Percentiles rank a stretch among this genome's conserved stretches.
Conservation (phyloP, 1,140 invertebrate species). For the Pseudomyrmex cubaensis region DNA sequence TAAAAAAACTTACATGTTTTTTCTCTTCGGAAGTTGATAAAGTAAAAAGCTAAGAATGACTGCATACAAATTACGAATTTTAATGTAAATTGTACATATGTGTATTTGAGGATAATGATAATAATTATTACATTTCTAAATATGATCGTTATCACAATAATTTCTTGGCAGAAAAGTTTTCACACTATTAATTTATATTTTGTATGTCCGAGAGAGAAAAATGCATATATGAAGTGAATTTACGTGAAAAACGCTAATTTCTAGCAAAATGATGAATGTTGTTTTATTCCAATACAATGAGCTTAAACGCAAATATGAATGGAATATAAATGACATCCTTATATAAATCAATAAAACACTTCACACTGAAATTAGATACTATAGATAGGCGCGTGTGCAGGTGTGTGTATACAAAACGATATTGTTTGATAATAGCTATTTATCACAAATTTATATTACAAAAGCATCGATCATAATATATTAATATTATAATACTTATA, state of each 20-base stretch:
- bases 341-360: constrained; percentile 12
- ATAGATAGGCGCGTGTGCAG: background rate
- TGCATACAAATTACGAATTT: constrained; percentile 32
- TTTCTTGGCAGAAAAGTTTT: constrained; percentile 28
- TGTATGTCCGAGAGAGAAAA: background rate
- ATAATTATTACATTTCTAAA: constrained; percentile 19
- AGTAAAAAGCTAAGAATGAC: constrained; percentile 29
- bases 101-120: background rate
- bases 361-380: constrained; percentile 15
- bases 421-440: constrained; percentile 47
- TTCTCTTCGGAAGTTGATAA: constrained; percentile 27
- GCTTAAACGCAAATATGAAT: background rate
- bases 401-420: constrained; percentile 38
- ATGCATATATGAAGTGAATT: background rate
- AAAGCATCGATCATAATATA: constrained; percentile 55
- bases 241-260: background rate
- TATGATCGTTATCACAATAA: constrained; percentile 53
- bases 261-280: background rate
- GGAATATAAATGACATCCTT: constrained; percentile 16
- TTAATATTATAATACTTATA: constrained; percentile 43
- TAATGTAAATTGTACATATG: constrained; percentile 32
- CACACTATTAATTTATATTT: background rate
- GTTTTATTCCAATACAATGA: too few relatives aligned
- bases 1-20: constrained; percentile 29
- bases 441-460: constrained; percentile 64